Percentiles rank a stretch among this genome's conserved stretches.
Evolutionary conservation across 1,140 invertebrate genomes (phyloP).

Genomic region (Orius insidiosus): DNA sequence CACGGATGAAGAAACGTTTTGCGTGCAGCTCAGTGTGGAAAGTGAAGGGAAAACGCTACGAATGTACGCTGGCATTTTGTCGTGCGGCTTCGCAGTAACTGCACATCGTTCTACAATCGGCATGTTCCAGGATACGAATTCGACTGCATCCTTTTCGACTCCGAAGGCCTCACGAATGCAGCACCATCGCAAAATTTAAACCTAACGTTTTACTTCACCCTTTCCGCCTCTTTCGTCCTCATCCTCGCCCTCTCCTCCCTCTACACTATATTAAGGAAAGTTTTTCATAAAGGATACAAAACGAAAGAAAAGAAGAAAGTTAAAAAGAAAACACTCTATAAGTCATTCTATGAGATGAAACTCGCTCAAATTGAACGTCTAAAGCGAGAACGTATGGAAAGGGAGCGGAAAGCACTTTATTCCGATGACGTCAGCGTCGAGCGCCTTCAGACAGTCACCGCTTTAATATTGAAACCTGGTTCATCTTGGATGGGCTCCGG

Average conservation of each 20-base stretch:
- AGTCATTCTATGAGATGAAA: constrained; percentile 1
- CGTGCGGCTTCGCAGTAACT: background rate
- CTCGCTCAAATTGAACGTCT: background rate
- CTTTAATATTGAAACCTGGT: background rate
- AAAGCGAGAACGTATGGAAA: background rate
- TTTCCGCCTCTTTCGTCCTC: background rate
- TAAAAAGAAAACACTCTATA: no score
- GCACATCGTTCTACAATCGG: background rate
- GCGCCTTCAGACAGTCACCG: background rate
- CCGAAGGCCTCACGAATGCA: background rate
- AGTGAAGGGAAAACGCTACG: no score
- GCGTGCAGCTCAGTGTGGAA: no score
- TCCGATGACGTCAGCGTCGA: background rate
- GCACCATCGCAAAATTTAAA: background rate
- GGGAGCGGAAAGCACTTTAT: background rate
- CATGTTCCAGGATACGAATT: background rate
- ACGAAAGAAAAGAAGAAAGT: background rate
- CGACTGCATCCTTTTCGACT: background rate
- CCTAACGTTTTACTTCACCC: background rate
- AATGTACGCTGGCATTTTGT: no score
- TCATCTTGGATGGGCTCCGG: constrained; percentile 1
- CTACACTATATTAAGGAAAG: background rate
- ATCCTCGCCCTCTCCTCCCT: background rate
- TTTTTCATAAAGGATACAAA: background rate
- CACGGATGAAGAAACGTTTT: background rate